Evolutionary conservation across 2,113 vertebrate genomes (phyloP).

Genomic region (Alligator mississippiensis): DNA sequence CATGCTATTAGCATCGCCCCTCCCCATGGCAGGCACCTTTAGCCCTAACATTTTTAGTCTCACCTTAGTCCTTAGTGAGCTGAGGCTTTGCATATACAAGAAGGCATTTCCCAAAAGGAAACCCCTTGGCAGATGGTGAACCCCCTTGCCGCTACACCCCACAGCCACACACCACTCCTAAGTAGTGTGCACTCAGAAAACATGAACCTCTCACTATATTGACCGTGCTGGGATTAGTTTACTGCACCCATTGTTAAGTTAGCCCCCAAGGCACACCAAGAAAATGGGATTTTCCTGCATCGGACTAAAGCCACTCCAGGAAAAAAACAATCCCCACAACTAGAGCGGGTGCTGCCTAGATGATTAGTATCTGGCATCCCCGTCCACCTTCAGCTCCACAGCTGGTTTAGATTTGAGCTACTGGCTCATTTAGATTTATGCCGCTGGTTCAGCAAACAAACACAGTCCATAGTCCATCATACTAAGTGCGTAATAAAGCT

Average conservation of each 20-base stretch:
- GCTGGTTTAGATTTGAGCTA: slow-evolving; percentile 70
- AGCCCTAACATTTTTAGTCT: neutral
- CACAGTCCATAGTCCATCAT: slow-evolving; percentile 22
- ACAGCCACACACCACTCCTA: neutral
- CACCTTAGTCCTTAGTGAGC: neutral
- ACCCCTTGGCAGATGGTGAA: neutral
- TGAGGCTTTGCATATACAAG: neutral
- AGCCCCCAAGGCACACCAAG: neutral
- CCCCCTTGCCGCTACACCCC: neutral
- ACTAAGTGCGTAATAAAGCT: slow-evolving; percentile 17
- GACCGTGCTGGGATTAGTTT: neutral
- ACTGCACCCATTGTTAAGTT: neutral
- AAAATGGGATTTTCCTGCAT: slow-evolving; percentile 33
- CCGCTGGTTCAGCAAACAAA: slow-evolving; percentile 55
- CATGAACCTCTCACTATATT: neutral
- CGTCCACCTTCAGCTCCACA: slow-evolving; percentile 46
- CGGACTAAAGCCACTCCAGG: neutral
- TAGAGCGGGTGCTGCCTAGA: slow-evolving; percentile 17
- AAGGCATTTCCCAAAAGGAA: slow-evolving; percentile 29
- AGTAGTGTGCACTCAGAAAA: neutral
- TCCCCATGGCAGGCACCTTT: neutral
- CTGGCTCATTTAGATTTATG: slow-evolving; percentile 46
- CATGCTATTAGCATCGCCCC: neutral
- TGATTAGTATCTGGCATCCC: slow-evolving; percentile 45
- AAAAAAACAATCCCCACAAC: neutral